Evolutionary conservation across 2,888 invertebrate species (phyloP), one percentile per base, ranked within the genome.

Genomic region (Leptinotarsa rubiginosa): DNA sequence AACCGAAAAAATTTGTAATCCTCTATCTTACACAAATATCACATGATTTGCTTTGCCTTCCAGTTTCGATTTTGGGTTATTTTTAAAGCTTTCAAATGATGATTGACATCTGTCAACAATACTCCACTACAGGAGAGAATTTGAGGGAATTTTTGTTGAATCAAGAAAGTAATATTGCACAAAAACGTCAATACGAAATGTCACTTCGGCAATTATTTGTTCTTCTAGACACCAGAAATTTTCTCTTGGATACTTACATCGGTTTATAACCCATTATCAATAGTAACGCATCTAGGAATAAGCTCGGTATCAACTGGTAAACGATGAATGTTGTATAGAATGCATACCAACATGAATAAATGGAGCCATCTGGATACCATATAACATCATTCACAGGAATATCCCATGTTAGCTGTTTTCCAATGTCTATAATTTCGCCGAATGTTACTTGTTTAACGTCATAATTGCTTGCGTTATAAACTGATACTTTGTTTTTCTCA

Each of bases 381-480:
- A 96, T 81, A 12, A 92, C 90, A 59, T 91, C 91, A 69, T 94
- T 92, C 2, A 96, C 87, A 0, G 97, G 97, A 66, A 91, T 87
- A 13, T 89, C 82, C 0, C 87, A 80, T 0, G 90, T 89, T 0
- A 91, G 83, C 1, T 88, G 84, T 69, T 90, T 88, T 87, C 0
- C 93, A 71, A 91, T 85, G 0, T 88, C 83, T 0, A 92, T 89
- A 31, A 97, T 85, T 69, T 93, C 89, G 0, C 87, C 89, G 88
- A 93, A 92, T 0, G 91, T 91, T 16, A 96, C 89, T 0, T 91
- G 91, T 81, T 94, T 93, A 1, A 94, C 87, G 0, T 90, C 89
- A 3, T 94, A 92, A 0, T 95, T 92, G 13, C 96, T 93, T 83
- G 94, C 94, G 86, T 98, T 97, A 88, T 96, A 95, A 4, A 98